A percentile compares a stretch with the other conserved stretches of the same genome.
Evolutionary conservation across 2,797 vertebrate species (phyloP).

Genomic region (Eptatretus atami): DNA sequence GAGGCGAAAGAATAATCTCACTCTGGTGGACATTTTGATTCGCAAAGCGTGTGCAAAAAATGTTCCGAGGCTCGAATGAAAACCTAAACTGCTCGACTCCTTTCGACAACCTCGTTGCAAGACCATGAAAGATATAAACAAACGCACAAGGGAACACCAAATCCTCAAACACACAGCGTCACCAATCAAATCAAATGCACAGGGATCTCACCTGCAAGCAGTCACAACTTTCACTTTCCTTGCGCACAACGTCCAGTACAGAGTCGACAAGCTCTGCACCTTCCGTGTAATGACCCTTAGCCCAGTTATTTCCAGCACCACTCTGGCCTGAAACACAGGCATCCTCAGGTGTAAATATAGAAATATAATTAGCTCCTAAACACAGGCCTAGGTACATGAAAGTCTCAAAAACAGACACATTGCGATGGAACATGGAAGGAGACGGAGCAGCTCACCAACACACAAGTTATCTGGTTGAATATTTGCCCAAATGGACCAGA

Average conservation of each 20-base stretch:
- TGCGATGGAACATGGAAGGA: background rate
- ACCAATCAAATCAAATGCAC: too few species aligned
- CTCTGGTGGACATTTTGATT: too few species aligned
- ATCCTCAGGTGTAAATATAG: slow-evolving; percentile 18
- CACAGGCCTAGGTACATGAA: background rate
- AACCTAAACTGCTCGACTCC: too few species aligned
- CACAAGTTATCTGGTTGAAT: slow-evolving; percentile 32
- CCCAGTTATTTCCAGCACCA: slow-evolving; percentile 73
- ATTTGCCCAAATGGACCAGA: slow-evolving; percentile 33
- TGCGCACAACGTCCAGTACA: slow-evolving; percentile 32
- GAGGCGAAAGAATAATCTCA: too few species aligned
- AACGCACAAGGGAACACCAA: too few species aligned
- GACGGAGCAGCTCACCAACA: slow-evolving; percentile 18
- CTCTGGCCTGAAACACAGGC: slow-evolving; percentile 42
- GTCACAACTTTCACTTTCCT: slow-evolving; percentile 36
- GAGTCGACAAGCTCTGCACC: slow-evolving; percentile 36
- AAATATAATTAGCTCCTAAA: background rate
- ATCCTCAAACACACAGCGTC: too few species aligned
- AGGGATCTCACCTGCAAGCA: slow-evolving; percentile 14
- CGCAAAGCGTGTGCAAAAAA: too few species aligned
- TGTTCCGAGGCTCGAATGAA: too few species aligned
- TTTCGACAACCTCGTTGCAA: too few species aligned
- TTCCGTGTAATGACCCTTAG: slow-evolving; percentile 40
- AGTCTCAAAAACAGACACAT: too few species aligned
- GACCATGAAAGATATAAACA: too few species aligned